Evolutionary conservation across 2,113 vertebrate genomes (phyloP), one percentile per base, ranked within the genome.

Genomic region (Pelvicachromis taeniatus): DNA sequence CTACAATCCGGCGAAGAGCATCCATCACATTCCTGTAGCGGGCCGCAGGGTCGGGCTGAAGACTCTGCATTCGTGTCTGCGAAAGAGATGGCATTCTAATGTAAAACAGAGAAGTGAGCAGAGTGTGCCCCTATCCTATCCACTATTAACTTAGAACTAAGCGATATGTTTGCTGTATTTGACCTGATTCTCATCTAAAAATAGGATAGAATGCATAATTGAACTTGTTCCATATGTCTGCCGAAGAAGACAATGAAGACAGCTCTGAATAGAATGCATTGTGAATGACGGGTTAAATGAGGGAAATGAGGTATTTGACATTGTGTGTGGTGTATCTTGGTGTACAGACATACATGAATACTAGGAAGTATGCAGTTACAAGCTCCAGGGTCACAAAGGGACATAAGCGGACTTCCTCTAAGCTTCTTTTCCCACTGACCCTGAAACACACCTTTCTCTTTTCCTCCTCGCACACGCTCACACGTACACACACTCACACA

Each of bases 11-110:
- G 87, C 97, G 96, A 85, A 99, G 96, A 58, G 98, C 98, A 73
- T 99, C 98, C 96, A 99, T 97, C 94, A 99, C 98, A 29, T 99
- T 99, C 80, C 96, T 97, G 91, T 99, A 99, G 59, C 97, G 97
- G 77, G 98, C 98, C 0, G 97, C 97, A 4, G 98, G 98, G 88
- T 98, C 97, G 2, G 98, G 98, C 95, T 97, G 98, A 86, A 99
- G 96, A 93, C 98, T 98, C 96, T 99, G 98, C 98, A 99, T 99
- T 90, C 98, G 97, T 48, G 98, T 99, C 98, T 99, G 95, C 45
- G 84, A 83, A 83, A 77, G 56, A 81, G 45, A 31, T 38, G 59
- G 50, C 10, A 1, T 10, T n/a, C 7, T 10, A 83, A 77, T 82
- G 19, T 21, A 77, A 19, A 35, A 50, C 26, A 73, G 10, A 19